A percentile compares a stretch with the other conserved stretches of the same genome.
These are phyloP conservation scores for Prorops nasuta DNA, from an alignment of 1,140 invertebrate genomes.

Conservation along the genomic window DNA sequence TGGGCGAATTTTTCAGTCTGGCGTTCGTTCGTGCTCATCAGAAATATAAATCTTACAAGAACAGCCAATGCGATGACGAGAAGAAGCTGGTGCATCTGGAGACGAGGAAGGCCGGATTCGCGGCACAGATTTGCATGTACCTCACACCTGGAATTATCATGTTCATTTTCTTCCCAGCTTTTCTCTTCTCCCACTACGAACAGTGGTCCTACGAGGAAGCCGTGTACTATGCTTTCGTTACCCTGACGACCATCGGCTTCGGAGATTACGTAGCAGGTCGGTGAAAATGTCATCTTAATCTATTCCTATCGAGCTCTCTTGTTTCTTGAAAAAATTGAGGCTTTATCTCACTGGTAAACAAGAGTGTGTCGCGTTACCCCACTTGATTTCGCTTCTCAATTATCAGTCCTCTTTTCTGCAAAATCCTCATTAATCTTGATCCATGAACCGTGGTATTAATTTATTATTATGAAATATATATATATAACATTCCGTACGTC, in stretches of 20 bases:
- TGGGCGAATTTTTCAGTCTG: conserved; percentile 80
- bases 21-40: conserved; percentile 73
- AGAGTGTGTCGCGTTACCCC: no score
- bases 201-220: conserved; percentile 85
- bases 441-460: no score
- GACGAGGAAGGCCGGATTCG: conserved; percentile 68
- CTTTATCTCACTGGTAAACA: no score
- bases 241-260: conserved; percentile 91
- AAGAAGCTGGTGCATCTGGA: conserved; percentile 50
- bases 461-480: no score
- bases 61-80: conserved; percentile 52
- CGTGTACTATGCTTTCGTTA: conserved; percentile 90
- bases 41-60: conserved; percentile 73
- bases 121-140: conserved; percentile 76
- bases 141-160: conserved; percentile 82
- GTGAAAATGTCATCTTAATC: conserved; percentile 15
- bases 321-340: neutral
- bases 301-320: conserved; percentile 4
- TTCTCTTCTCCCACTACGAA: conserved; percentile 84
- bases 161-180: conserved; percentile 90
- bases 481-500: no score
- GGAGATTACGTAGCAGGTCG: conserved; percentile 87
- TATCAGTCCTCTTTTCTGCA: no score
- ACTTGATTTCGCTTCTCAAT: no score
- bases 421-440: no score